Evolutionary conservation across 2,113 vertebrate species (phyloP), one percentile per base, ranked within the genome.

Genomic region (Hemibagrus wyckioides): DNA sequence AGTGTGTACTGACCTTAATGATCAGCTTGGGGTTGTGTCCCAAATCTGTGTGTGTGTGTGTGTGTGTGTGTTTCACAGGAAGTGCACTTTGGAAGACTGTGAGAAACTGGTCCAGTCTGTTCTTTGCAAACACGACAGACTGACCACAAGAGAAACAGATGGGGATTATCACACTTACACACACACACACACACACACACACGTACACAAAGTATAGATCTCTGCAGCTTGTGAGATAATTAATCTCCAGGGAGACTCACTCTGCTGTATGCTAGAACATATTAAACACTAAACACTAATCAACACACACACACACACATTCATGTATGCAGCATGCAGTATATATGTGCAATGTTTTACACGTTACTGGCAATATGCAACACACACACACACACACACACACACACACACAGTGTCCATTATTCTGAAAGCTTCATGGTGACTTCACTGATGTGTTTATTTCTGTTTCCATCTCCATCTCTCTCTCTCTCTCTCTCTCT

Each of bases 161-260:
- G 76, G 76, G 76, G 48, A 79, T 79, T 52, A 79, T 52, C 76
- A 79, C 76, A 79, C 48, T 79, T 30, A 75, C 39, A 75, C 71
- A 44, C 39, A 44, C 39, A 44, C 71, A 65, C 41, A 65, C 28
- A 83, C 41, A 9, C 1, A 50, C 63, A 52, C 15, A 69, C 17
- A 30, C 30, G 65, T 21, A 73, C 44, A 41, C 11, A 85, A 28
- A 75, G 54, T 59, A 71, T 79, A 79, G 28, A 79, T 77, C 71
- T 86, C 81, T 83, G 80, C 50, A 83, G 48, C 28, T 71, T 73
- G 15, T 41, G 61, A 63, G 44, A 89, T 90, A 90, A 90, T 90
- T 90, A 83, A 85, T 90, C 87, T 89, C 85, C 82, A 77, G 79
- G 85, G 89, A 90, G 77, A 87, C 71, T 80, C 75, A 4, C 57